Conservation (phyloP, 2,888 invertebrate genomes). For the Drosophila helvetica region DNA sequence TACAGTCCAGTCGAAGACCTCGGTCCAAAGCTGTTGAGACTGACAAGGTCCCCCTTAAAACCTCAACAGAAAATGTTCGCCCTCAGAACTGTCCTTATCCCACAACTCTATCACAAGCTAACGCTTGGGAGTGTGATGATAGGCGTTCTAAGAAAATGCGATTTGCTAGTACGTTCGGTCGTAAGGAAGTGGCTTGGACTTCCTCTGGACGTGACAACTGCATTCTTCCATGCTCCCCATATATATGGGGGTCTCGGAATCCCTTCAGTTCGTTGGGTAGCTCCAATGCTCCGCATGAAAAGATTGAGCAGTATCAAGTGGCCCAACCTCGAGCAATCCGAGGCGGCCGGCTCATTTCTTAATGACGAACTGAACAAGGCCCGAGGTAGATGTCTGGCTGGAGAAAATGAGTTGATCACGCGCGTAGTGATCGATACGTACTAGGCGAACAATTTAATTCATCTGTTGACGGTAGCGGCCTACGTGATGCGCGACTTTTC, state of each 20-base stretch:
- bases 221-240: constrained; percentile 12
- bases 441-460: too few relatives aligned
- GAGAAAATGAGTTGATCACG: too few relatives aligned
- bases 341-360: too few relatives aligned
- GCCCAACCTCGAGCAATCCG: too few relatives aligned
- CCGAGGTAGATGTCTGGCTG: too few relatives aligned
- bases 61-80: constrained; percentile 13
- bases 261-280: neutral
- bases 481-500: too few relatives aligned
- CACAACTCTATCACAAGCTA: constrained; percentile 20
- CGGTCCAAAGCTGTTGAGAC: constrained; percentile 1
- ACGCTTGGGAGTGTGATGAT: constrained; percentile 12
- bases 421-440: too few relatives aligned
- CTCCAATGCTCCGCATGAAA: too few relatives aligned
- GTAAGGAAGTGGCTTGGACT: neutral
- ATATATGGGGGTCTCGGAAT: constrained; percentile 2
- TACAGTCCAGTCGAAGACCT: constrained; percentile 3
- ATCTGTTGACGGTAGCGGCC: too few relatives aligned
- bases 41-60: neutral
- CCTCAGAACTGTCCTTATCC: constrained; percentile 9
- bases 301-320: too few relatives aligned
- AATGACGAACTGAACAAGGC: too few relatives aligned
- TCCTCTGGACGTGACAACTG: neutral
- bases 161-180: neutral
- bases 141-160: neutral